phyloP scores from a whole-genome alignment of 2,888 invertebrate genomes.

The Ctena decussata region DNA sequence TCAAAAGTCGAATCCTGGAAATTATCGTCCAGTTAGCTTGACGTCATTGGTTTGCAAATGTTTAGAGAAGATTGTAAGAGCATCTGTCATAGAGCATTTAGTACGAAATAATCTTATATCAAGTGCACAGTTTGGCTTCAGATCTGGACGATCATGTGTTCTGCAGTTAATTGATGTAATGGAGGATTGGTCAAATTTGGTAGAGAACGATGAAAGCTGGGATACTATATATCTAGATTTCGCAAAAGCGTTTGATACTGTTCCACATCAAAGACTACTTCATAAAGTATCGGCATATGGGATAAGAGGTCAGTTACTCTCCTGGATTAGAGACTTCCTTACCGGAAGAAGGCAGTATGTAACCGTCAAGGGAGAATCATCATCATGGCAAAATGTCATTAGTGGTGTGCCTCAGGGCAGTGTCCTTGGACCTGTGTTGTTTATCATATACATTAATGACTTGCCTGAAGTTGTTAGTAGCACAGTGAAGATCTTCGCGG shows the following conservation, averaged over 20 bases:
- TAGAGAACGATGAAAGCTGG: neutral
- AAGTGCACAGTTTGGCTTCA: neutral
- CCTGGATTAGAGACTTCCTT: neutral
- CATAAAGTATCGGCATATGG: neutral
- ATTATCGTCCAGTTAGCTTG: constrained; percentile 6
- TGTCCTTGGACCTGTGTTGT: constrained; percentile 7
- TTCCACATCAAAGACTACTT: neutral
- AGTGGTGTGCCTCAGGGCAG: constrained; percentile 9
- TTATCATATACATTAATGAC: constrained; percentile 10
- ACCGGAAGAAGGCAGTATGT: neutral
- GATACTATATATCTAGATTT: neutral
- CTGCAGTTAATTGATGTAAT: neutral
- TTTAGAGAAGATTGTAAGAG: neutral
- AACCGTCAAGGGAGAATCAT: neutral
- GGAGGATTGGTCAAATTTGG: neutral
- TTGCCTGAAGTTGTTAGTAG: neutral
- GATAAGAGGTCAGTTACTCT: neutral
- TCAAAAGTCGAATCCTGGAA: neutral
- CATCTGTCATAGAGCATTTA: neutral
- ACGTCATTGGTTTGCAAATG: constrained; percentile 7
- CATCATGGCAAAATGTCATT: neutral
- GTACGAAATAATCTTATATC: neutral
- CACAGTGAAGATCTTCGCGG: neutral
- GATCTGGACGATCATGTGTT: neutral
- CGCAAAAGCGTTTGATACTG: constrained; percentile 1